A percentile compares a stretch with the other conserved stretches of the same genome.
These are phyloP conservation scores for Drosophila hydei DNA, from an alignment of 1,140 invertebrate genomes.

Conservation along the genomic window DNA sequence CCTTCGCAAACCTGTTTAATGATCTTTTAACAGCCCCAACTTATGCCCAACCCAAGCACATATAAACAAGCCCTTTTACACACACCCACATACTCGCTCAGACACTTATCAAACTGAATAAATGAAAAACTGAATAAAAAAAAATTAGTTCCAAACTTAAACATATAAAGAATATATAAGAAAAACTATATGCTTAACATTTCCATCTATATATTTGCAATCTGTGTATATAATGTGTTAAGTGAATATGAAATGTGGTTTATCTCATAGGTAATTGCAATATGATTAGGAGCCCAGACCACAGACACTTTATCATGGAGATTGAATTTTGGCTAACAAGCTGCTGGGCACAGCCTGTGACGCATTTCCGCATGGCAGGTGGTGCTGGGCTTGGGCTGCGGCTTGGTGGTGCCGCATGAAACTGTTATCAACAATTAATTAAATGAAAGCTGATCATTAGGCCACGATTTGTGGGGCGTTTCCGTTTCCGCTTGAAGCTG, in stretches of 20 bases:
- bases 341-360: slow-evolving; percentile 18
- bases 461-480: slow-evolving; percentile 76
- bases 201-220: neutral
- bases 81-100: neutral
- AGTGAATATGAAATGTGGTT: neutral
- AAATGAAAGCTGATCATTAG: slow-evolving; percentile 78
- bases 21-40: slow-evolving; percentile 13
- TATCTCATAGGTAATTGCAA: slow-evolving; percentile 14
- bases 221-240: slow-evolving; percentile 4
- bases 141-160: no score
- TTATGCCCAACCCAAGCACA: neutral
- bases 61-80: neutral
- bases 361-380: slow-evolving; percentile 35
- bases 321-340: slow-evolving; percentile 19
- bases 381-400: neutral
- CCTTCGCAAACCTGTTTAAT: neutral
- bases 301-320: slow-evolving; percentile 17
- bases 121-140: slow-evolving; percentile 16
- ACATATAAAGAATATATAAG: neutral
- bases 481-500: slow-evolving; percentile 62
- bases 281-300: slow-evolving; percentile 21
- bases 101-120: neutral
- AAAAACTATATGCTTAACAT: neutral
- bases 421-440: slow-evolving; percentile 82
- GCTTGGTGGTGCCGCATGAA: slow-evolving; percentile 27